These are phyloP conservation scores for Microctenopoma stevenorrisi DNA, from an alignment of 2,797 vertebrate genomes.

Conservation along the genomic window DNA sequence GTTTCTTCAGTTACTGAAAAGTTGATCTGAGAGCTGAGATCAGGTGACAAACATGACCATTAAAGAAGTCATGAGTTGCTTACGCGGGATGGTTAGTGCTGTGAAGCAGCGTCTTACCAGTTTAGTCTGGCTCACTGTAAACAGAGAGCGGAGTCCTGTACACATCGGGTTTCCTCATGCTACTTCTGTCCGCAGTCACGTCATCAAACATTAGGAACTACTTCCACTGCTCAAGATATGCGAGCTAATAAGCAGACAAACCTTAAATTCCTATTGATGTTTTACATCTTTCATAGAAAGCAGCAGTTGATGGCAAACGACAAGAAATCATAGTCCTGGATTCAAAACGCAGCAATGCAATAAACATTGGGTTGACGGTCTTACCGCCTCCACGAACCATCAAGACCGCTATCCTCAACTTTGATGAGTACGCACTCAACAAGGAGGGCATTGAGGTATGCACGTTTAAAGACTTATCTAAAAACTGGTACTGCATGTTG, in stretches of 20 bases:
- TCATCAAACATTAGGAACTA: background rate
- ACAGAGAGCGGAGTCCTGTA: too few relatives aligned
- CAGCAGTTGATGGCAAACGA: constrained; percentile 94
- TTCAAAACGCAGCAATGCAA: constrained; percentile 96
- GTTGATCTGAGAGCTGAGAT: too few relatives aligned
- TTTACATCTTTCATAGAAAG: constrained; percentile 86
- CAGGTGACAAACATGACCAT: too few relatives aligned
- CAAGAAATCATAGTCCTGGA: constrained; percentile 97
- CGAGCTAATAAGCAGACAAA: background rate
- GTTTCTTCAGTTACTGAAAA: too few relatives aligned
- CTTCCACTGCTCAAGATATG: background rate
- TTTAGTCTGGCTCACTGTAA: too few relatives aligned
- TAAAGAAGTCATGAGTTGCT: too few relatives aligned
- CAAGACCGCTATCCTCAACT: constrained; percentile 98
- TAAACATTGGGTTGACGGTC: constrained; percentile 97
- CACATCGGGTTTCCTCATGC: too few relatives aligned
- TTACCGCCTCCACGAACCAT: constrained; percentile 96
- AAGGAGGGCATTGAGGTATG: constrained; percentile 99
- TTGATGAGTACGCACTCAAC: constrained; percentile 98
- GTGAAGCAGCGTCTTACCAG: too few relatives aligned
- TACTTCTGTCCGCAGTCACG: too few relatives aligned
- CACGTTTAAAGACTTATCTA: constrained; percentile 34
- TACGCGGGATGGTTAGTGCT: too few relatives aligned
- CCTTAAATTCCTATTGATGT: background rate
- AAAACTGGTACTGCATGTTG: constrained; percentile 9